Base-by-base conservation (phyloP, 2,113 vertebrate genomes). In the Bujurquina vittata region DNA sequence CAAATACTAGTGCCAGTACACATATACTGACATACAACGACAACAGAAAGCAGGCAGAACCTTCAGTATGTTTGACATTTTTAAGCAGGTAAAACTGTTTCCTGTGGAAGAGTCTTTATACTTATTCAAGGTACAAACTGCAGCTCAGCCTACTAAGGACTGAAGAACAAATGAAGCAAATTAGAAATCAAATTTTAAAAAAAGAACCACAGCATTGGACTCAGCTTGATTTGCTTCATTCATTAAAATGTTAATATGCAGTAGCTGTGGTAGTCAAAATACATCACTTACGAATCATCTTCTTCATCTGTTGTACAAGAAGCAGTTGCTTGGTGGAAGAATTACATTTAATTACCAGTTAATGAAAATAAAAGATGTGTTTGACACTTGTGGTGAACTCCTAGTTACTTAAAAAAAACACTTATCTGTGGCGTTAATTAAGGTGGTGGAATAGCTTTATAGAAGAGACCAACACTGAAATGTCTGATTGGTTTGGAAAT, bases 271-370 rank as follows among this genome's bases (percentile, higher is more conserved):
- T 49, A 0, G 59, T 84, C 56, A 75, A 22, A 77, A 56, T 56
- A 12, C 80, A 60, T 52, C 6, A 75, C 37, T 73, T 22, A 46
- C 26, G 65, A 87, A 26, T 87, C 73, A 55, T n/a, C 33, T 54
- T 33, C 29, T 72, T n/a, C 31, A 79, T 75, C 40, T 46, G 33
- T 61, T 82, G 54, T 75, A 61, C 2, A 54, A 54, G n/a, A 75
- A 7, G 7, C 20, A 61, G 62, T 0, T 56, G 35, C 0, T 65
- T 14, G 3, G 49, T 75, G 74, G 14, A 59, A 58, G 72, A 80
- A 77, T 81, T 77, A 1, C 43, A 85, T 87, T 80, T 84, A 74
- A 87, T 84, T 74, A 79, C 33, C 20, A 67, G 69, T 31, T 85
- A 57, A 63, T 79, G 26, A 79, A 87, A 82, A 77, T 69, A 59